Percentiles rank a stretch among this genome's conserved stretches.
phyloP scores from a whole-genome alignment of 2,113 vertebrate species.

The Trogon surrucura region DNA sequence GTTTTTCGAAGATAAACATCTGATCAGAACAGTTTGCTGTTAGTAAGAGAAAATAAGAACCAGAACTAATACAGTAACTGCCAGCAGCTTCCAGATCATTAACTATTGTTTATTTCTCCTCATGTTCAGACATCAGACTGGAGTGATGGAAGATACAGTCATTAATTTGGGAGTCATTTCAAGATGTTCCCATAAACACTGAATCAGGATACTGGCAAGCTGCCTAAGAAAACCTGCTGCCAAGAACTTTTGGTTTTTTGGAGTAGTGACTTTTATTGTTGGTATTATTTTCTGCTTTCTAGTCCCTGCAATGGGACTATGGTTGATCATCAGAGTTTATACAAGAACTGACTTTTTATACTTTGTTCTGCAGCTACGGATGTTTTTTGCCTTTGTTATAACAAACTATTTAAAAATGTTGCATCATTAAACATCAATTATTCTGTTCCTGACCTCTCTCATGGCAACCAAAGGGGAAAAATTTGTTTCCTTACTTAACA shows the following conservation, averaged over 20 bases:
- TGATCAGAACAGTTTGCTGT: conserved; percentile 50
- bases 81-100: conserved; percentile 72
- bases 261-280: conserved; percentile 36
- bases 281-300: conserved; percentile 78
- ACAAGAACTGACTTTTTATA: not conserved
- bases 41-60: conserved; percentile 64
- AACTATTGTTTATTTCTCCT: conserved; percentile 74
- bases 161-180: conserved; percentile 72
- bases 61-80: conserved; percentile 60
- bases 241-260: not conserved
- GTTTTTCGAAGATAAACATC: conserved; percentile 61
- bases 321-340: not conserved
- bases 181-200: conserved; percentile 85
- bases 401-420: not conserved
- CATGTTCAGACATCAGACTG: conserved; percentile 67
- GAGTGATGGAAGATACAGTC: conserved; percentile 65
- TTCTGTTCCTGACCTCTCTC: conserved; percentile 7
- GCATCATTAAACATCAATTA: not conserved
- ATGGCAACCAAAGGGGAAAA: not conserved
- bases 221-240: conserved; percentile 50
- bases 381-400: not conserved
- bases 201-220: conserved; percentile 74
- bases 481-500: not conserved
- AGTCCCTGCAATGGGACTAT: not conserved
- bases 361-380: not conserved